Evolutionary conservation across 1,140 invertebrate genomes (phyloP), one percentile per base, ranked within the genome.

Genomic region (Copidosoma floridanum): DNA sequence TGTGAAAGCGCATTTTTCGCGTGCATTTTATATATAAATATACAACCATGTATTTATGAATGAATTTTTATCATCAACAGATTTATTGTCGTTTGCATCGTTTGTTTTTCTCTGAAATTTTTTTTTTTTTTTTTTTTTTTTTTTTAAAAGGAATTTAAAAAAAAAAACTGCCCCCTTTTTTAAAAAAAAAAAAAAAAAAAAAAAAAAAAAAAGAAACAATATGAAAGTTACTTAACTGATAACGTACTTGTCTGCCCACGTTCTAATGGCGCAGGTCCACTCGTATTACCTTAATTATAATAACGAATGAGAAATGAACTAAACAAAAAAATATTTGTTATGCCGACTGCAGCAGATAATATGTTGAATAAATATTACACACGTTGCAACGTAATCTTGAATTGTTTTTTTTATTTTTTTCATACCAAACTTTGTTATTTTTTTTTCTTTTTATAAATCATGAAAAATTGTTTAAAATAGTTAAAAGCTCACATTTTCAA

Each of bases 261-360:
- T 40, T 52, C 26, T 4, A 16, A 32, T 24, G 23, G 32, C 26
- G 10, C 5, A 14, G 3, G 21, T 10, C 24, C 14, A 6, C n/a
- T 20, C 21, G 23, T 32, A 12, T 32, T 32, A 52, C 27, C 26
- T 21, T 37, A 37, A 35, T 51, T 51, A 26, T 53, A 37, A 50
- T 20, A 14, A 37, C 38, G 35, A 14, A 46, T 11, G n/a, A 32
- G n/a, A n/a, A n/a, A n/a, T n/a, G n/a, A n/a, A n/a, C n/a, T n/a
- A n/a, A n/a, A n/a, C n/a, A n/a, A n/a, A n/a, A 59, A 41, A 14
- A 52, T 37, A 37, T 47, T 53, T 53, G 50, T 60, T 53, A 60
- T 16, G 53, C 11, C 50, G 38, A 8, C 23, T 38, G 23, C 29
- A 46, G 38, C 52, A 43, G 53, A 38, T 52, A 38, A 7, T 7